A percentile compares a stretch with the other conserved stretches of the same genome.
Conservation (phyloP, 2,888 invertebrate species). For the Thereva nobilitata region DNA sequence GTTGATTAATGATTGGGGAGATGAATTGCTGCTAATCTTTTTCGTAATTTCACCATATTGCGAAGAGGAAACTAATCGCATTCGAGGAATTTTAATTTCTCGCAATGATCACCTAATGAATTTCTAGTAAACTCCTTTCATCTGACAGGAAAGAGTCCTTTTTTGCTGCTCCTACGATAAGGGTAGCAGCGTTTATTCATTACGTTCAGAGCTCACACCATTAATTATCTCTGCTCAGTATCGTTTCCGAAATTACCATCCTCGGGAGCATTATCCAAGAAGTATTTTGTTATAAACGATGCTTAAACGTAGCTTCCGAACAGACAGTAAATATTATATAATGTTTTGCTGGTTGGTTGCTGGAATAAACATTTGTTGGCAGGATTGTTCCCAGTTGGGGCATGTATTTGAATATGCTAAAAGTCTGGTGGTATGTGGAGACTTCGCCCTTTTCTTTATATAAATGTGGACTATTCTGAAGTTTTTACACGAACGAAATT, state of each 20-base stretch:
- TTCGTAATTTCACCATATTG: constrained; percentile 35
- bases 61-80: constrained; percentile 34
- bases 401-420: no score
- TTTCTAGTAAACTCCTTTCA: constrained; percentile 22
- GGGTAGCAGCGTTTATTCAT: constrained; percentile 32
- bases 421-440: no score
- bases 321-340: no score
- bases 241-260: constrained; percentile 1
- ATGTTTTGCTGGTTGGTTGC: no score
- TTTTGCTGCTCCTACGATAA: constrained; percentile 24
- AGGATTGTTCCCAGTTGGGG: no score
- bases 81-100: constrained; percentile 36
- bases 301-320: no score
- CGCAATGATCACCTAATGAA: constrained; percentile 35
- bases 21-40: constrained; percentile 37
- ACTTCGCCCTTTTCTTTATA: no score
- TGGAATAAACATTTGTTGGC: no score
- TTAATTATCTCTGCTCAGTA: constrained; percentile 21
- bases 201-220: constrained; percentile 13
- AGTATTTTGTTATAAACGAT: no score
- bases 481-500: no score
- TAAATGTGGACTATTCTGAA: no score
- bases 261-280: background rate
- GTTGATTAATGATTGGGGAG: constrained; percentile 37
- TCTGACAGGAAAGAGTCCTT: constrained; percentile 12